Conservation (phyloP, 2,797 vertebrate species). For the Sebastes trivittatus region DNA sequence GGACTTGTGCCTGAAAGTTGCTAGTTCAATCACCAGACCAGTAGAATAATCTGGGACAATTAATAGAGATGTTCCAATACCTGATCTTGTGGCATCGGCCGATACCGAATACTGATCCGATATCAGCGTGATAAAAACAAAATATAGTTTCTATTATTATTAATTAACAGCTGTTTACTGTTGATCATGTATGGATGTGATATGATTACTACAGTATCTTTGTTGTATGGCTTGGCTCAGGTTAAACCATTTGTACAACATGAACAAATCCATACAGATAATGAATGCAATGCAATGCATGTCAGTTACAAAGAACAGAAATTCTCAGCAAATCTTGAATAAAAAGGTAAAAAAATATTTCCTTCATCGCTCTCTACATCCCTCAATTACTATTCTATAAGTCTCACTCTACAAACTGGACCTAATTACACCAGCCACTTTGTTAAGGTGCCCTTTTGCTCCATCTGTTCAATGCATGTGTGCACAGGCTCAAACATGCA, state of each 20-base stretch:
- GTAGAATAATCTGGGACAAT: background rate
- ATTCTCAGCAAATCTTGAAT: background rate
- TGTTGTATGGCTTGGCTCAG: too few relatives aligned
- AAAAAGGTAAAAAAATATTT: background rate
- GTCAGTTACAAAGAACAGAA: too few relatives aligned
- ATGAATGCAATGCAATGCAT: too few relatives aligned
- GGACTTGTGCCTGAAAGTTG: background rate
- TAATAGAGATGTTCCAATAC: background rate
- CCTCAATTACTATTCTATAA: conserved; percentile 67
- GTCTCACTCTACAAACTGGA: conserved; percentile 54
- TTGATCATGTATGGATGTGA: too few relatives aligned
- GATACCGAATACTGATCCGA: too few relatives aligned
- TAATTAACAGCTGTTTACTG: background rate
- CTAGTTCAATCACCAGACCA: background rate
- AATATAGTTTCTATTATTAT: too few relatives aligned
- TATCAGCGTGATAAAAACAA: too few relatives aligned
- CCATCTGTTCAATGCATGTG: conserved; percentile 67
- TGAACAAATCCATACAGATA: too few relatives aligned
- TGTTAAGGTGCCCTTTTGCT: conserved; percentile 72
- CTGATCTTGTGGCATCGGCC: too few relatives aligned
- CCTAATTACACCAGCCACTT: conserved; percentile 72
- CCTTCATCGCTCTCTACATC: conserved; percentile 19
- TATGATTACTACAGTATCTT: too few relatives aligned
- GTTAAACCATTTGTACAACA: too few relatives aligned
- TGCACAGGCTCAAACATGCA: conserved; percentile 13